These are phyloP conservation scores for Sitophilus oryzae DNA, from an alignment of 1,140 invertebrate genomes.

Conservation along the genomic window DNA sequence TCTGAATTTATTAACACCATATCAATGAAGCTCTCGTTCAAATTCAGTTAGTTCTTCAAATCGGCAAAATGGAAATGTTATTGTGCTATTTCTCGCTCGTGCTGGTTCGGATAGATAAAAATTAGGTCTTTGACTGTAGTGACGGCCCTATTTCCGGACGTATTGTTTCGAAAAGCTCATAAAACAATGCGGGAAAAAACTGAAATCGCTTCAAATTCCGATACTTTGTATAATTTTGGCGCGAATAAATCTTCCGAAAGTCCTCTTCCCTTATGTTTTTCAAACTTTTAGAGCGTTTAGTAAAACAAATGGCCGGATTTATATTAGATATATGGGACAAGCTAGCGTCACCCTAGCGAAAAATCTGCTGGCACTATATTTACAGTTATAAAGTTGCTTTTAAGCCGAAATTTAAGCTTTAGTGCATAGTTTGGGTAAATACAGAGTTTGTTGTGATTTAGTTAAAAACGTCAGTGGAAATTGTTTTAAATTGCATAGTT, in stretches of 20 bases:
- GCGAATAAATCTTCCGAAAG: constrained; percentile 9
- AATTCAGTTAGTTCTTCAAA: no score
- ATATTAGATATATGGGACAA: constrained; percentile 10
- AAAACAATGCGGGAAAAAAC: constrained; percentile 1
- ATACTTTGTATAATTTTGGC: constrained; percentile 15
- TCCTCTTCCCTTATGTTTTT: constrained; percentile 7
- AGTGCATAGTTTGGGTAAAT: no score
- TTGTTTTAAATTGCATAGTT: no score
- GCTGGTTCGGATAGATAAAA: no score
- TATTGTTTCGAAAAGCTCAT: background rate
- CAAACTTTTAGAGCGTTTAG: constrained; percentile 6
- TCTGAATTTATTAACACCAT: no score
- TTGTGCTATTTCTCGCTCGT: no score
- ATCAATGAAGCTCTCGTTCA: no score
- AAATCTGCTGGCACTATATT: background rate
- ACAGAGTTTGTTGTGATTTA: no score
- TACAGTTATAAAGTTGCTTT: background rate
- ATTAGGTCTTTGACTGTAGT: background rate
- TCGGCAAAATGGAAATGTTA: no score
- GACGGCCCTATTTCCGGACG: background rate
- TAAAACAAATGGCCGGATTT: constrained; percentile 13
- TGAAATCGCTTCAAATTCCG: constrained; percentile 12
- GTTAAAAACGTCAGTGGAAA: no score
- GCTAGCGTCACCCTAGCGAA: background rate
- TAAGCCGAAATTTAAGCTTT: no score